A percentile compares a stretch with the other conserved stretches of the same genome.
Evolutionary conservation across 2,888 invertebrate genomes (phyloP).

Genomic region (Pocota personata): DNA sequence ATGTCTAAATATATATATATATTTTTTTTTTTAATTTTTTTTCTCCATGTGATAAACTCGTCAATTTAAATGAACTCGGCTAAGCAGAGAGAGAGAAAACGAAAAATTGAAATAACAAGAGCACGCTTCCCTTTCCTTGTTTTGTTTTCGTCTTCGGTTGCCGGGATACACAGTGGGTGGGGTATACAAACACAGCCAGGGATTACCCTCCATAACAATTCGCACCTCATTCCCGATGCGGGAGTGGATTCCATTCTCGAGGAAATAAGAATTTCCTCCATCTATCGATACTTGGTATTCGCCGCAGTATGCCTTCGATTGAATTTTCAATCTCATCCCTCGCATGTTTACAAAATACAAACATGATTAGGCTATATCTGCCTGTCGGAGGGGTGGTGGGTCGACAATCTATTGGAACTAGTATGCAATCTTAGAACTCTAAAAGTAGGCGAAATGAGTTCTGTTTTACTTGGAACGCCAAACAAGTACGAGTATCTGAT

Average conservation of each 20-base stretch:
- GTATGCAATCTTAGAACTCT: not conserved
- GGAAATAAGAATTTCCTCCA: conserved; percentile 1
- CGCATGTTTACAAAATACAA: conserved; percentile 41
- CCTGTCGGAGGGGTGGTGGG: not conserved
- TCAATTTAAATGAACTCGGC: conserved; percentile 49
- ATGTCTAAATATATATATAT: conserved; percentile 7
- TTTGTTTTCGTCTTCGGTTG: conserved; percentile 25
- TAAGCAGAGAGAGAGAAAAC: not conserved
- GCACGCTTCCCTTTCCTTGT: conserved; percentile 16
- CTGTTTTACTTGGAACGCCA: conserved; percentile 15
- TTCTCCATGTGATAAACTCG: conserved; percentile 32
- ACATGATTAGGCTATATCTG: conserved; percentile 24
- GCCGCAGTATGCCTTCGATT: conserved; percentile 37
- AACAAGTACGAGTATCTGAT: not conserved
- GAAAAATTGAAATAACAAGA: not conserved
- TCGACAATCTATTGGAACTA: too few species aligned
- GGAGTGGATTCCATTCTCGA: conserved; percentile 8
- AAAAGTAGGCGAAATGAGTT: not conserved
- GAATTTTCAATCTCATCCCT: conserved; percentile 31
- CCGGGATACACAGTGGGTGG: conserved; percentile 33
- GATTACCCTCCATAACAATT: conserved; percentile 23
- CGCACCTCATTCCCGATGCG: conserved; percentile 41
- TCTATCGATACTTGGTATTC: not conserved
- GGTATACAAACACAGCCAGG: conserved; percentile 20
- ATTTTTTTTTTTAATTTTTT: not conserved